These are phyloP conservation scores for Bugula neritina DNA, from an alignment of 2,888 invertebrate genomes.

Conservation along the genomic window DNA sequence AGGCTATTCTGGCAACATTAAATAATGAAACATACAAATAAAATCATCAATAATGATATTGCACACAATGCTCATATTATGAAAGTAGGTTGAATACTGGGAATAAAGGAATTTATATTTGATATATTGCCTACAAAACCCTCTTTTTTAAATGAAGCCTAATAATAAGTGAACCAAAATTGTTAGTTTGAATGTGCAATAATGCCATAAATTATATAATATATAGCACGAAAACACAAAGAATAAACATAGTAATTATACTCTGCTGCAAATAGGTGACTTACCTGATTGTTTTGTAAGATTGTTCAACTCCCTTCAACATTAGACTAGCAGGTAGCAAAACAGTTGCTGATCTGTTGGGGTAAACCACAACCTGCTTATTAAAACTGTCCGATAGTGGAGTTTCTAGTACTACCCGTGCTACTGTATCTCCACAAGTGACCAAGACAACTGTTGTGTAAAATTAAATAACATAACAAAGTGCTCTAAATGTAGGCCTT, in stretches of 20 bases:
- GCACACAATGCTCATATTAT: neutral
- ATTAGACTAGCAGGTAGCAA: neutral
- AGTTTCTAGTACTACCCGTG: constrained; percentile 6
- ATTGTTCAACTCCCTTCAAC: neutral
- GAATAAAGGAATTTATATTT: too few relatives aligned
- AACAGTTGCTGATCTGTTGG: neutral
- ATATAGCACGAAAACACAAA: neutral
- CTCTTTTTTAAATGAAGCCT: too few relatives aligned
- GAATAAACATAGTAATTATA: too few relatives aligned
- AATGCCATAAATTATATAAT: too few relatives aligned
- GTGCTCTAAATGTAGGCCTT: too few relatives aligned
- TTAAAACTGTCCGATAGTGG: neutral
- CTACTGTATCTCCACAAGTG: neutral
- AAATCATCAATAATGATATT: neutral
- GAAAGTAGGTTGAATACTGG: too few relatives aligned
- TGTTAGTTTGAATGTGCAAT: too few relatives aligned
- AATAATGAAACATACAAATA: neutral
- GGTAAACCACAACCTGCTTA: neutral
- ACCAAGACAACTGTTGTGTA: neutral
- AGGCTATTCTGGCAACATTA: neutral
- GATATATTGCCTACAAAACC: too few relatives aligned
- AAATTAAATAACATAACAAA: too few relatives aligned
- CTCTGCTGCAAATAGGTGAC: too few relatives aligned
- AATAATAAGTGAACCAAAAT: too few relatives aligned
- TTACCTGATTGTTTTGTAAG: neutral